Conservation (phyloP, 2,113 vertebrate genomes). For the Thunnus thynnus region DNA sequence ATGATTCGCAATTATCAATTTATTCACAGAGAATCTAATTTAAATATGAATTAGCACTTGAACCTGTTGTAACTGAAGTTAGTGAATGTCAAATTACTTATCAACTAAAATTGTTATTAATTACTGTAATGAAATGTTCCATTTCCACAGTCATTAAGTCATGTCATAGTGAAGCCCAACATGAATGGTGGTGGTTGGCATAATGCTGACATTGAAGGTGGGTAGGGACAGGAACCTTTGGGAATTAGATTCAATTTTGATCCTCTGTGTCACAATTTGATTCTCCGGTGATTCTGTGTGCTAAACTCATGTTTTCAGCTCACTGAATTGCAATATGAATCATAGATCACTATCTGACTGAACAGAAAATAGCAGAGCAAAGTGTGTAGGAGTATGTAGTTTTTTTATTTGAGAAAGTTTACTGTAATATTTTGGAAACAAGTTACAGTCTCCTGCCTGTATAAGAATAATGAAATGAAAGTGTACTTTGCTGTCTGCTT, state of each 20-base stretch:
- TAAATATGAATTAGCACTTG: conserved; percentile 6
- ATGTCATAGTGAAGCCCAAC: not conserved
- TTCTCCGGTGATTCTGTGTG: not conserved
- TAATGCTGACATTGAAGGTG: not conserved
- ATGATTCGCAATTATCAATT: conserved; percentile 38
- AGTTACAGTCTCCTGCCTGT: too few relatives aligned
- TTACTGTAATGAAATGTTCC: not conserved
- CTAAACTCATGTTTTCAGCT: not conserved
- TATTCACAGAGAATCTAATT: conserved; percentile 39
- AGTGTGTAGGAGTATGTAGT: too few relatives aligned
- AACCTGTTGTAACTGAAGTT: not conserved
- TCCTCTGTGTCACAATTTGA: too few relatives aligned
- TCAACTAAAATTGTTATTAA: conserved; percentile 10
- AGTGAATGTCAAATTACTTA: not conserved
- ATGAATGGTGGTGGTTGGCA: not conserved
- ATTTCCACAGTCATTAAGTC: not conserved
- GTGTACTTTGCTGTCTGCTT: too few relatives aligned
- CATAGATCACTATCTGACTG: not conserved
- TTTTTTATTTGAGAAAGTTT: too few relatives aligned
- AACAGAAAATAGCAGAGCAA: not conserved
- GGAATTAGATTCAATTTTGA: too few relatives aligned
- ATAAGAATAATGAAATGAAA: too few relatives aligned
- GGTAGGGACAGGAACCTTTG: not conserved
- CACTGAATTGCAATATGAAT: too few relatives aligned
- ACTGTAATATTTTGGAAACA: too few relatives aligned